These are phyloP conservation scores for Pelodytes ibericus DNA, from an alignment of 2,797 vertebrate species.

Conservation along the genomic window DNA sequence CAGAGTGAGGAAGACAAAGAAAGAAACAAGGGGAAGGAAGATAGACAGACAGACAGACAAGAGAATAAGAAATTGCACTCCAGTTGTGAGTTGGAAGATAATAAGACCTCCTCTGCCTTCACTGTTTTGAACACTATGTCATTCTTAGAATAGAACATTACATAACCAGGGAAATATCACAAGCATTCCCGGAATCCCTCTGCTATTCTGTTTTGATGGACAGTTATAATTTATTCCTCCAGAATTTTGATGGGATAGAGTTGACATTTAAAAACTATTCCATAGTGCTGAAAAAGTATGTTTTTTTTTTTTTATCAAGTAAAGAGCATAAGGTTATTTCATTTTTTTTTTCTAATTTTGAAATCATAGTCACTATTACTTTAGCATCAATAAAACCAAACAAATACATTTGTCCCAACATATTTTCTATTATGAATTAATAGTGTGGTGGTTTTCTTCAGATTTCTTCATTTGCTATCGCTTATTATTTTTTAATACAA, in stretches of 20 bases:
- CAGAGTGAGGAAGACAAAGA: conserved; percentile 11
- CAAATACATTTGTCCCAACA: too few relatives aligned
- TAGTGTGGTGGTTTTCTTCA: too few relatives aligned
- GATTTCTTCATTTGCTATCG: too few relatives aligned
- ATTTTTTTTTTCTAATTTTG: too few relatives aligned
- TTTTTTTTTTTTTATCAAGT: neutral
- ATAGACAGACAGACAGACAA: conserved; percentile 29
- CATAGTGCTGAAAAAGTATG: neutral
- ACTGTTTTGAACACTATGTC: conserved; percentile 61
- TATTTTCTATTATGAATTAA: too few relatives aligned
- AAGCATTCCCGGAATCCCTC: conserved; percentile 78
- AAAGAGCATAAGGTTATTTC: too few relatives aligned
- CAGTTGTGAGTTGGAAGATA: conserved; percentile 53
- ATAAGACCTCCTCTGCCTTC: conserved; percentile 52
- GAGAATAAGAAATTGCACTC: conserved; percentile 34
- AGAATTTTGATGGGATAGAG: conserved; percentile 72
- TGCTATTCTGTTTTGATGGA: conserved; percentile 66
- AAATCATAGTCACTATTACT: too few relatives aligned
- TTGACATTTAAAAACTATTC: conserved; percentile 67
- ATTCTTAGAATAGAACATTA: conserved; percentile 72
- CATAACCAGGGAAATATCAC: conserved; percentile 71
- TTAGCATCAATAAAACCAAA: too few relatives aligned
- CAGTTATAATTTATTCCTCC: conserved; percentile 66
- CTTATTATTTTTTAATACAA: too few relatives aligned
- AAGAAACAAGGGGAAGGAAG: too few relatives aligned